Conservation (phyloP, 2,113 vertebrate genomes). For the Morone saxatilis region DNA sequence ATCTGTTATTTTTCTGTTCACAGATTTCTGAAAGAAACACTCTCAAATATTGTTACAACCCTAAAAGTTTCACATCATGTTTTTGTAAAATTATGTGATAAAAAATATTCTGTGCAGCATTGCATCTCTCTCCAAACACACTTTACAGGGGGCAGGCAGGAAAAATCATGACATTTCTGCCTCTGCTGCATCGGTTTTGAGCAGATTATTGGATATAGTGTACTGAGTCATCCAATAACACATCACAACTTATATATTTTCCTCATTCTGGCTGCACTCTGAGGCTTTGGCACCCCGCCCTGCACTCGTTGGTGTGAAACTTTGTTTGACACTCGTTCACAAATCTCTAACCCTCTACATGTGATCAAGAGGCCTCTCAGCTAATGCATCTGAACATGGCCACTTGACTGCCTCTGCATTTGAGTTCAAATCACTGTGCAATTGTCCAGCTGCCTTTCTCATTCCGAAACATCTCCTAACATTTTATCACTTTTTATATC, state of each 20-base stretch:
- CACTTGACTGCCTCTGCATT: slow-evolving; percentile 50
- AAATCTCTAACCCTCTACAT: slow-evolving; percentile 10
- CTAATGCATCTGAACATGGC: slow-evolving; percentile 18
- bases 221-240: background rate
- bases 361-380: slow-evolving; percentile 29
- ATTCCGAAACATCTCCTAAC: slow-evolving; percentile 6
- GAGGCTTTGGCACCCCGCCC: background rate
- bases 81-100: too few relatives aligned
- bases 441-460: background rate
- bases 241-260: background rate
- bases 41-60: too few relatives aligned
- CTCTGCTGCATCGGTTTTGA: background rate
- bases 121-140: background rate
- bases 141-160: background rate
- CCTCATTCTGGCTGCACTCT: background rate
- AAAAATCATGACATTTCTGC: background rate
- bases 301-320: slow-evolving; percentile 20
- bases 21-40: too few relatives aligned
- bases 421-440: slow-evolving; percentile 10
- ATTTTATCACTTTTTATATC: background rate
- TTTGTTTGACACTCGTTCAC: slow-evolving; percentile 13
- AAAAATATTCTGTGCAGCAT: background rate
- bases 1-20: too few relatives aligned
- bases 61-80: too few relatives aligned
- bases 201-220: background rate